phyloP scores from a whole-genome alignment of 2,113 vertebrate species.

The Taurulus bubalis region DNA sequence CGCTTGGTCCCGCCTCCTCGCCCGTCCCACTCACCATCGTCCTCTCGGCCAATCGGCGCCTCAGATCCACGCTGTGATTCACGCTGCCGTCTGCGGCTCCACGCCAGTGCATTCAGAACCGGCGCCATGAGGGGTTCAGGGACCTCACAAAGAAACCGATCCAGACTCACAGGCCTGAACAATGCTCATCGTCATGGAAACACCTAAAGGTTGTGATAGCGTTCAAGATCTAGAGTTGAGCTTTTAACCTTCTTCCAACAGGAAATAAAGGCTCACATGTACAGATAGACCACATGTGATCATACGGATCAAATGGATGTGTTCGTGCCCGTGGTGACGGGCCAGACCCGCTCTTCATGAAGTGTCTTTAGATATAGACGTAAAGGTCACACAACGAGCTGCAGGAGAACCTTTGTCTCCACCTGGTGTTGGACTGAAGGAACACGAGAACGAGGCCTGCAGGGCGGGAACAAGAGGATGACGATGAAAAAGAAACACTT shows the following conservation, averaged over 20 bases:
- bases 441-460: not conserved
- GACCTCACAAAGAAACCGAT: not conserved
- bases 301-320: no score
- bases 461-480: not conserved
- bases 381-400: no score
- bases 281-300: no score
- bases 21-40: slow-evolving; percentile 49
- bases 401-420: no score
- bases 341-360: not conserved
- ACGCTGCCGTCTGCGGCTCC: slow-evolving; percentile 14
- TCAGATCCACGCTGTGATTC: slow-evolving; percentile 69
- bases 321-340: no score
- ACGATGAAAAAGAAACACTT: slow-evolving; percentile 8
- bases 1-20: slow-evolving; percentile 26
- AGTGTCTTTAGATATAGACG: no score
- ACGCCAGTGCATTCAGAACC: slow-evolving; percentile 10
- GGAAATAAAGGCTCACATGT: no score
- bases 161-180: not conserved
- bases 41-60: slow-evolving; percentile 28
- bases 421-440: slow-evolving; percentile 48
- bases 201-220: not conserved
- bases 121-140: slow-evolving; percentile 6
- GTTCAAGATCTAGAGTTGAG: no score
- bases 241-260: no score
- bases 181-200: not conserved